These are phyloP conservation scores for Hanleya hanleyi DNA, from an alignment of 2,888 invertebrate genomes.

Conservation along the genomic window DNA sequence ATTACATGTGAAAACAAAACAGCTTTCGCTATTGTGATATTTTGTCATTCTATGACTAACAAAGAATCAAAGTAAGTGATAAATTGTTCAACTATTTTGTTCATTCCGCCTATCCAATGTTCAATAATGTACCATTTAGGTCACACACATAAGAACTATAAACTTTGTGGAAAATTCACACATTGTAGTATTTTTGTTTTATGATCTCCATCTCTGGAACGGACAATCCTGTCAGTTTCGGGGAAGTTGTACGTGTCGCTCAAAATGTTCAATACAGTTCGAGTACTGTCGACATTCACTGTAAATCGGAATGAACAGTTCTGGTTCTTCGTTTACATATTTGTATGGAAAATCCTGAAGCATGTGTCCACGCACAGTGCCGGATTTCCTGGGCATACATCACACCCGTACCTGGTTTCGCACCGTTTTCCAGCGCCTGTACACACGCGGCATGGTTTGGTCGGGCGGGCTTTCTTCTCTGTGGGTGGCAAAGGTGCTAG, in stretches of 20 bases:
- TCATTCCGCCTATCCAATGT: no score
- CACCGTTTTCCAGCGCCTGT: background rate
- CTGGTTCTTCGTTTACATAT: background rate
- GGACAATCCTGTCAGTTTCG: background rate
- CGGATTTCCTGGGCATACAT: background rate
- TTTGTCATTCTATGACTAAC: no score
- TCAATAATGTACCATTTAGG: no score
- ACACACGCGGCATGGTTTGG: slow-evolving; percentile 17
- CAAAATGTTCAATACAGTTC: background rate
- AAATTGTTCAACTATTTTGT: no score
- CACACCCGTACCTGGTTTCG: background rate
- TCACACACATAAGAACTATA: no score
- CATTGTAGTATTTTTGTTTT: no score
- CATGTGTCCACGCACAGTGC: slow-evolving; percentile 13
- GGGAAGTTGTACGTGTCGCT: background rate
- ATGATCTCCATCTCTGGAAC: no score
- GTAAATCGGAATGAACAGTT: background rate
- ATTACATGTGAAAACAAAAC: no score
- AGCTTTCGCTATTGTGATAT: no score
- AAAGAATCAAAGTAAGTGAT: no score
- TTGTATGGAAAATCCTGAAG: background rate
- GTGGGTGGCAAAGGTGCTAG: slow-evolving; percentile 2
- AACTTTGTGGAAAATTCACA: no score
- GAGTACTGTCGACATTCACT: background rate
- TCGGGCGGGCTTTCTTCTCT: slow-evolving; percentile 7